Base-by-base conservation (phyloP, 2,888 invertebrate genomes). In the Nezara viridula region DNA sequence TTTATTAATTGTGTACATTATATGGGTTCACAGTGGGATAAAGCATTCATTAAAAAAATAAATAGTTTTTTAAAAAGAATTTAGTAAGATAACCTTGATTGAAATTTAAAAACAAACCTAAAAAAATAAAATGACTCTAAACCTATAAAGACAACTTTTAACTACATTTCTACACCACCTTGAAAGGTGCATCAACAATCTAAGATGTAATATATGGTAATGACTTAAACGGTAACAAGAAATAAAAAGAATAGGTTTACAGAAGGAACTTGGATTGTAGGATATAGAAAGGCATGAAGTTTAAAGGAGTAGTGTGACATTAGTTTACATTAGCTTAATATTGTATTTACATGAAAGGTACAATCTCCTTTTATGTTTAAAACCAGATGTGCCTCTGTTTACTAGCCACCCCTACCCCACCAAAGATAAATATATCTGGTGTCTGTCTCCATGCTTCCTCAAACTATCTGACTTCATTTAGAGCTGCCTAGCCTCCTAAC, bases 391-490 rank as follows among this genome's bases (percentile, higher is more conserved):
- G 66, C 27, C 60, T 73, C 73, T 88, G 88, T 88, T 88, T 88
- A 88, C 49, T 21, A 77, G 73, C 50, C 40, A 73, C 81, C 89
- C 73, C 86, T 44, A 37, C 77, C 86, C 44, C 37, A 52, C 89
- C 16, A 12, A 52, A 55, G 89, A 73, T 77, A 89, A 89, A 89
- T 87, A 89, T 86, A 89, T 88, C 88, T 88, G 88, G 73, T 60
- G 32, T 47, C 88, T 73, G 88, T 88, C 77, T 88, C 47, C 60
- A 47, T 47, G 73, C 77, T 66, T 77, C 88, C 50, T 40, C 21
- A 55, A 55, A 40, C 86, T 50, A 77, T 88, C 88, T 88, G 27
- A 77, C 73, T 88, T 87, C 60, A 66, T 87, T 87, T 66, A 87
- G 37, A 52, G 87, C n/a, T 87, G 12, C 44, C 86, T 49, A 55